Evolutionary conservation across 2,113 vertebrate species (phyloP).

Genomic region (Oxyruncus cristatus): DNA sequence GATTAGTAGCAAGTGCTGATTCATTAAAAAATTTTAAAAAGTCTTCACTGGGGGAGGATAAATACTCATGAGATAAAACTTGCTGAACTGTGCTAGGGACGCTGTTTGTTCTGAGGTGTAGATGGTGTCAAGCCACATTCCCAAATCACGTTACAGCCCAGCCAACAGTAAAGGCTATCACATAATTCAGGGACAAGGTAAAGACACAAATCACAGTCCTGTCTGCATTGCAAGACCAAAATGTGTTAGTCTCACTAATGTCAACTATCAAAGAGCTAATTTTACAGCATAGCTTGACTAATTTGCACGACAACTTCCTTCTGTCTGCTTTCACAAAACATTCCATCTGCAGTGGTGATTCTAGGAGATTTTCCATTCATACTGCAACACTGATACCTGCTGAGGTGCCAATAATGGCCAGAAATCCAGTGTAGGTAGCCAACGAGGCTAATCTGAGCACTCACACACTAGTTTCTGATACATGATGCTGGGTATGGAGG

Average conservation of each 20-base stretch:
- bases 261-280: neutral
- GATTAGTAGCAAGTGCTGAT: neutral
- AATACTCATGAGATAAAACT: neutral
- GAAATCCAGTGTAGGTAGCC: neutral
- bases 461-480: neutral
- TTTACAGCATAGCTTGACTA: neutral
- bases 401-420: neutral
- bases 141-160: constrained; percentile 11
- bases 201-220: neutral
- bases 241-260: neutral
- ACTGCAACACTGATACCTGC: neutral
- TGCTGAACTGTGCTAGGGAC: neutral
- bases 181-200: constrained; percentile 1
- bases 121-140: neutral
- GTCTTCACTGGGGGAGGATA: neutral
- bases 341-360: neutral
- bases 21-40: neutral
- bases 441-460: neutral
- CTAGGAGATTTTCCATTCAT: neutral
- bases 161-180: neutral
- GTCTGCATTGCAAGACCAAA: neutral
- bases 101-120: neutral
- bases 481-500: neutral
- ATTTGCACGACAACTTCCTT: neutral
- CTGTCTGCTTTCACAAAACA: neutral